Evolutionary conservation across 2,797 vertebrate genomes (phyloP).

Genomic region (Pseudochromis fuscus): DNA sequence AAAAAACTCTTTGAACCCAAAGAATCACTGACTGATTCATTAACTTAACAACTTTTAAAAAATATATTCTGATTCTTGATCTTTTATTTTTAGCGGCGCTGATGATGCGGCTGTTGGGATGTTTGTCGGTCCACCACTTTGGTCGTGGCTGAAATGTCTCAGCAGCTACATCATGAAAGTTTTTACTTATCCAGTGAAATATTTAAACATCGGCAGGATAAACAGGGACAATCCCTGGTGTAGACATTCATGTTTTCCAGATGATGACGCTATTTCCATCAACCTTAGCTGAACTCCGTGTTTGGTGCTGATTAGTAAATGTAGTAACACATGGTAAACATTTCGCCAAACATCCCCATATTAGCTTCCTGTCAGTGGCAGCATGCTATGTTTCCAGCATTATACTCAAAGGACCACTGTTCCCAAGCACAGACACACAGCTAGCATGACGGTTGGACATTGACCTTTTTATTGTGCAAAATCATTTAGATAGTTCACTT

Average conservation of each 20-base stretch:
- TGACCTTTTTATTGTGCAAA: not conserved
- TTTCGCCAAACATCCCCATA: not conserved
- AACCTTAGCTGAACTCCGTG: too few relatives aligned
- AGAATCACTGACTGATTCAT: not conserved
- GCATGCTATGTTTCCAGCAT: not conserved
- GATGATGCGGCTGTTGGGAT: not conserved
- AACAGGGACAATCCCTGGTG: too few relatives aligned
- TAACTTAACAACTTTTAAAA: not conserved
- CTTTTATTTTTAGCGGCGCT: not conserved
- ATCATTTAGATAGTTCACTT: not conserved
- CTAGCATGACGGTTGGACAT: not conserved
- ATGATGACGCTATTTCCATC: not conserved
- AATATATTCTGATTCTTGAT: not conserved
- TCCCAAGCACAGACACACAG: not conserved
- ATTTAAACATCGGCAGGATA: too few relatives aligned
- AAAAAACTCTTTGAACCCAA: not conserved
- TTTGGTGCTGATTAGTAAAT: not conserved
- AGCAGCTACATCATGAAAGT: not conserved
- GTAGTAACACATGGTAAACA: not conserved
- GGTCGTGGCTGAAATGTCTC: not conserved
- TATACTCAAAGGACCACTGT: not conserved
- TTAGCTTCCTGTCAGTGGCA: not conserved
- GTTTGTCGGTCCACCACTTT: not conserved
- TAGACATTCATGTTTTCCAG: not conserved
- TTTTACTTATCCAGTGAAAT: too few relatives aligned